Percentiles rank a stretch among this genome's conserved stretches.
phyloP scores from a whole-genome alignment of 2,888 invertebrate species.

The Podabrus alpinus region DNA sequence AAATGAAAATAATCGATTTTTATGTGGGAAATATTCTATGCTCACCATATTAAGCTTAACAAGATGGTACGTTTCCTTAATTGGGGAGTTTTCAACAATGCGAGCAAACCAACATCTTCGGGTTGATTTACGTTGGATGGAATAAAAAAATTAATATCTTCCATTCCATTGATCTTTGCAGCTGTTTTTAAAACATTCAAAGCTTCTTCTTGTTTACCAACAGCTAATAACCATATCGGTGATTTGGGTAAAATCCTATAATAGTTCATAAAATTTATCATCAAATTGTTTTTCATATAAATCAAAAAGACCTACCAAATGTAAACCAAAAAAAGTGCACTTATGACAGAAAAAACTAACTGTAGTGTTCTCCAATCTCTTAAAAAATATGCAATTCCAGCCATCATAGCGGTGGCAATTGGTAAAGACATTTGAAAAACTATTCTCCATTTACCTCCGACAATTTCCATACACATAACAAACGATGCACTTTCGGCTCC shows the following conservation, averaged over 20 bases:
- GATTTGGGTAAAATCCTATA: slow-evolving; percentile 77
- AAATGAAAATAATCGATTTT: too few species aligned
- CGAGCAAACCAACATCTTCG: slow-evolving; percentile 50
- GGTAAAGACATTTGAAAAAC: slow-evolving; percentile 64
- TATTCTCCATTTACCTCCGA: slow-evolving; percentile 58
- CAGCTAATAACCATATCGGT: slow-evolving; percentile 76
- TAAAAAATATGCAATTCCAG: slow-evolving; percentile 59
- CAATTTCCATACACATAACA: neutral
- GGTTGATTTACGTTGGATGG: neutral
- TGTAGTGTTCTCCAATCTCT: slow-evolving; percentile 63
- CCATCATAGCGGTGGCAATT: slow-evolving; percentile 60
- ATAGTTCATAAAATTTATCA: slow-evolving; percentile 45
- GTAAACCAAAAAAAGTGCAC: neutral
- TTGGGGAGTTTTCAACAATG: slow-evolving; percentile 57
- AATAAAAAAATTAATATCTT: neutral
- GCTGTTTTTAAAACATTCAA: slow-evolving; percentile 64
- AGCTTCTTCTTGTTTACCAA: slow-evolving; percentile 66
- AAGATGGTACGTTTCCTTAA: slow-evolving; percentile 59
- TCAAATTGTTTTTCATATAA: slow-evolving; percentile 32
- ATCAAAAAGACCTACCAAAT: neutral
- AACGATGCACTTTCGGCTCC: slow-evolving; percentile 52
- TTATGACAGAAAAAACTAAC: slow-evolving; percentile 53
- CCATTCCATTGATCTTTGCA: slow-evolving; percentile 53
- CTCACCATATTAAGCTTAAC: slow-evolving; percentile 62
- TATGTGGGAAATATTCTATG: neutral